Base-by-base conservation (phyloP, 2,888 invertebrate genomes). In the Gymnosoma rotundatum region DNA sequence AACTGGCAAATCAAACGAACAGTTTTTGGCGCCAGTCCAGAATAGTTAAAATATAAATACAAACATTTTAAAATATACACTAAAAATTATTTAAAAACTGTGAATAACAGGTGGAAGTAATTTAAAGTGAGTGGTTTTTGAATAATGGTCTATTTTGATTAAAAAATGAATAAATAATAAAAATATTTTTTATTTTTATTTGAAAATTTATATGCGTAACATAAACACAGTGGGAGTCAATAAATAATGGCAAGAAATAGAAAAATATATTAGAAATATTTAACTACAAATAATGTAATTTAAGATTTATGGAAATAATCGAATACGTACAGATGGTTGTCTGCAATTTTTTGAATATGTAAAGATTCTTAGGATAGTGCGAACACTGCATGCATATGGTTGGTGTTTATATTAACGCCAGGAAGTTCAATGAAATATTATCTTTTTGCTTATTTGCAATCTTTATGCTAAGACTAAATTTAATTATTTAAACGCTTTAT, bases 1-100 rank as follows among this genome's bases (percentile, higher is more conserved):
- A 56, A 25, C 10, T 70, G 69, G 72, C 81, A 81, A 60, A 76
- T 81, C 84, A 74, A 84, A 81, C 32, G 81, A 64, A 78, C 69
- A 63, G 69, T 78, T 78, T 79, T 84, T 84, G 84, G 84, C 81
- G 84, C 84, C 84, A 74, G 54, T 74, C 84, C 78, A 81, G 70
- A 81, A 63, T 63, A 50, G 66, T 81, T 42, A 42, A 81, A 78
- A 81, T 70, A 21, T 56, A 66, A 50, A 38, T 64, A 72, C 25
- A 50, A 63, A 50, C 50, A 0, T 50, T 54, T 8, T 16, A 54
- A 54, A 56, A 36, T 56, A 48, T 64, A 54, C 56, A 50, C 9
- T 7, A 42, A 48, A 54, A 48, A 38, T n/a, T 56, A 0, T 14
- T 58, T 7, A 48, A 61, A 74, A 74, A 61, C 78, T 84, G 81